Base-by-base conservation (phyloP, 2,888 invertebrate species). In the Pseudeuparius sepicola region DNA sequence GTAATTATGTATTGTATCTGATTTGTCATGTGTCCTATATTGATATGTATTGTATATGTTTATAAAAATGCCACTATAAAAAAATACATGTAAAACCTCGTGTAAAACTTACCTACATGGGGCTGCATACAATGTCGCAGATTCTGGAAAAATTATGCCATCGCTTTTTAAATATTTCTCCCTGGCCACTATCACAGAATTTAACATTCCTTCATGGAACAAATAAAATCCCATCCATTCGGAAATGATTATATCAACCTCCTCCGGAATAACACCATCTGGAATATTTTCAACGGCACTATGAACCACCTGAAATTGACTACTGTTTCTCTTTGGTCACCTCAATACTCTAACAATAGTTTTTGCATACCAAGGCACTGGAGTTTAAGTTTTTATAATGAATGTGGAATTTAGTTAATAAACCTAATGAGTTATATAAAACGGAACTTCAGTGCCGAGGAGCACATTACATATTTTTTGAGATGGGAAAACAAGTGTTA, bases 171-270 rank as follows among this genome's bases (percentile, higher is more conserved):
- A 64, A 59, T 84, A 89, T 42, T 72, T 73, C 54, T 93, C 85
- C 48, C 89, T 68, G 0, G 90, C 90, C 49, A 64, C 64, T 7
- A 94, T 63, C 3, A 96, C 83, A 0, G 92, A 88, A 57, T 92
- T 86, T 34, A 96, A 59, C 96, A 96, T 96, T 4, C 87, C 90
- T 63, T 96, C 94, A 55, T 93, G 94, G 10, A 96, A 64, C 17
- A 96, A 67, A 63, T 90, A 93, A 61, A 94, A 93, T 0, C 94
- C 94, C 94, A 96, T 96, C 94, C 94, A 96, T 64, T 96, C 94
- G 0, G 93, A 93, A 4, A 96, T 75, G 43, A 96, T 86, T 6
- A 89, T 73, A 60, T 94, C 93, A 2, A 88, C 84, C 60, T 81
- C 77, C 43, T 59, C 64, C 1, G 82, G 78, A 31, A 85, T 59